Base-by-base conservation (phyloP, 2,888 invertebrate genomes). In the Andrena hattorfiana region DNA sequence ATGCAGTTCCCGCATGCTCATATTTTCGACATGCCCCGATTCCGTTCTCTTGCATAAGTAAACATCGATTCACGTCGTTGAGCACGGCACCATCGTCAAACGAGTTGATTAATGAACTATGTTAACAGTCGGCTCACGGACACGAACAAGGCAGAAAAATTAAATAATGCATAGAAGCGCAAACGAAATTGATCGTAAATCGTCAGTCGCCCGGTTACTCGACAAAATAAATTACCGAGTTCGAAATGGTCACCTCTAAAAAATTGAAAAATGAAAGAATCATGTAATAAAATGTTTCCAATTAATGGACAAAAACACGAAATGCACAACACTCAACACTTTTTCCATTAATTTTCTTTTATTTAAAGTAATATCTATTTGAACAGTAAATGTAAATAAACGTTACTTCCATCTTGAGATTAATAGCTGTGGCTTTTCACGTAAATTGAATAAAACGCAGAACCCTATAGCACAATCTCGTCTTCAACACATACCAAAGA, bases 21-120 rank as follows among this genome's bases (percentile, higher is more conserved):
- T 73, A 69, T 78, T 63, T 68, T 73, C 59, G 64, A 66, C 66
- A 20, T 59, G 28, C 32, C 30, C 42, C 56, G n/a, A 74, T 62
- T 78, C 56, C 51, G 26, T 32, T 49, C 49, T 78, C 60, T 66
- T 35, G 78, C 28, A 30, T 54, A 64, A 69, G 42, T 63, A 63
- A 67, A 69, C 66, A 59, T 26, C 59, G 59, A 48, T 66, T 10
- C 59, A 56, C 59, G 20, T 42, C 42, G 59, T 20, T 56, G 48
- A 42, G 26, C 72, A 30, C 28, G 54, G 23, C 35, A 59, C 23
- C 66, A 23, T 54, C 28, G 20, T 13, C 59, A 48, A 48, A 35
- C 56, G n/a, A 54, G 54, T 66, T 56, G 59, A 74, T 74, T 66
- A 66, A 74, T 69, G 28, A 35, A 13, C 76, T 42, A 6, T 63